phyloP scores from a whole-genome alignment of 2,113 vertebrate genomes.

The Myotis yumanensis region DNA sequence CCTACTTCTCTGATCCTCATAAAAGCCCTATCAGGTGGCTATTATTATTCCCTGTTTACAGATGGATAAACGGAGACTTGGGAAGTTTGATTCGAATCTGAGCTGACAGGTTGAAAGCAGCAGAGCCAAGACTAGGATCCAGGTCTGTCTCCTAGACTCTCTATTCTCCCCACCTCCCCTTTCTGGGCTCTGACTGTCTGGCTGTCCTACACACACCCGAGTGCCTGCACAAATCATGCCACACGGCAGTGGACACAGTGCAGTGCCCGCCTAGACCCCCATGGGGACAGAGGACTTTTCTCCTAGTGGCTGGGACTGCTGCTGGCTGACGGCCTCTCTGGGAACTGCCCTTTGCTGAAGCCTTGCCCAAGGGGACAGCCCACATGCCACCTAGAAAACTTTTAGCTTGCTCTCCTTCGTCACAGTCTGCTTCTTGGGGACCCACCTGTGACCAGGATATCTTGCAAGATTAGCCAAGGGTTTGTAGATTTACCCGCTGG shows the following conservation, averaged over 20 bases:
- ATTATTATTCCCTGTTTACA: neutral
- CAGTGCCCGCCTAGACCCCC: neutral
- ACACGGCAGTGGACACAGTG: neutral
- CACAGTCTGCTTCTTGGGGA: neutral
- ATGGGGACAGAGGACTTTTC: neutral
- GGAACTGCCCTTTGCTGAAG: neutral
- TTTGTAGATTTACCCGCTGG: neutral
- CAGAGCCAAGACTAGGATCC: neutral
- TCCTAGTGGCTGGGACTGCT: neutral
- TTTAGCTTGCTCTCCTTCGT: neutral
- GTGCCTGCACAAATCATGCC: neutral
- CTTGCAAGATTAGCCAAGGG: neutral
- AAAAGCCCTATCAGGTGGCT: neutral
- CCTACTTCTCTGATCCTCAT: neutral
- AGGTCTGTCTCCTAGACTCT: neutral
- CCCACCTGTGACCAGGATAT: neutral
- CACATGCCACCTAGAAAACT: neutral
- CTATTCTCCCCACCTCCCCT: neutral
- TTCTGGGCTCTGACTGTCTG: neutral
- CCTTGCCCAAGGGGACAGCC: neutral
- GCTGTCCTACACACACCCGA: neutral
- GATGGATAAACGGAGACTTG: neutral
- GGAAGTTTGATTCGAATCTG: neutral
- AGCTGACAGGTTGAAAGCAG: neutral
- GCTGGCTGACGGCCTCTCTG: neutral